Conservation (phyloP, 2,113 vertebrate genomes). For the Setophaga coronata region DNA sequence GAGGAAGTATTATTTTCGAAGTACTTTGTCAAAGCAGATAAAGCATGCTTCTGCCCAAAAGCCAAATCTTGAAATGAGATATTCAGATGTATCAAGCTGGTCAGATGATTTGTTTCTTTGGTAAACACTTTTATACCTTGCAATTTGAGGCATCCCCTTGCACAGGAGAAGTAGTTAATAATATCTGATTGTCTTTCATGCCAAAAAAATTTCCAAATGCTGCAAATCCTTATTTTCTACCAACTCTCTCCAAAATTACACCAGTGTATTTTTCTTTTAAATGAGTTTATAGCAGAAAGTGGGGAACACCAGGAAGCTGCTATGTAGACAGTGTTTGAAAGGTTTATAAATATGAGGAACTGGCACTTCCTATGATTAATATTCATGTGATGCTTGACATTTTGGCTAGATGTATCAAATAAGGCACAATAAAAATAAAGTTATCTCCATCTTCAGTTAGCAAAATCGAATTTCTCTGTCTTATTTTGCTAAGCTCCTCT, state of each 20-base stretch:
- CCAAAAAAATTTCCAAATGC: background rate
- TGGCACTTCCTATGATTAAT: background rate
- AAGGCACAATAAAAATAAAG: background rate
- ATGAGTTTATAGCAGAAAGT: background rate
- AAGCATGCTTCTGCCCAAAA: background rate
- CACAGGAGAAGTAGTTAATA: background rate
- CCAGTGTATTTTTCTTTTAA: background rate
- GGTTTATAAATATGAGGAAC: background rate
- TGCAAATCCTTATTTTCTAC: background rate
- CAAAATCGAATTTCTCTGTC: background rate
- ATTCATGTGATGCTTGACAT: background rate
- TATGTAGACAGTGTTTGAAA: background rate
- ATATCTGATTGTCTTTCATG: background rate
- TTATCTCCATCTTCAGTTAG: background rate
- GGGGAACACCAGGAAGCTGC: background rate
- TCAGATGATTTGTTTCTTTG: background rate
- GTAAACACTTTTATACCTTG: background rate
- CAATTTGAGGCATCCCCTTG: background rate
- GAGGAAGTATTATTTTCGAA: background rate
- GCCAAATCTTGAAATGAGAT: background rate
- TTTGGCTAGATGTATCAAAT: background rate
- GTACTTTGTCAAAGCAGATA: background rate
- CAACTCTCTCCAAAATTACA: background rate
- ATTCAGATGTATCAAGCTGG: background rate
- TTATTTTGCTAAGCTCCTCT: background rate